Conservation (phyloP, 1,140 invertebrate genomes). For the Drosophila bocqueti region DNA sequence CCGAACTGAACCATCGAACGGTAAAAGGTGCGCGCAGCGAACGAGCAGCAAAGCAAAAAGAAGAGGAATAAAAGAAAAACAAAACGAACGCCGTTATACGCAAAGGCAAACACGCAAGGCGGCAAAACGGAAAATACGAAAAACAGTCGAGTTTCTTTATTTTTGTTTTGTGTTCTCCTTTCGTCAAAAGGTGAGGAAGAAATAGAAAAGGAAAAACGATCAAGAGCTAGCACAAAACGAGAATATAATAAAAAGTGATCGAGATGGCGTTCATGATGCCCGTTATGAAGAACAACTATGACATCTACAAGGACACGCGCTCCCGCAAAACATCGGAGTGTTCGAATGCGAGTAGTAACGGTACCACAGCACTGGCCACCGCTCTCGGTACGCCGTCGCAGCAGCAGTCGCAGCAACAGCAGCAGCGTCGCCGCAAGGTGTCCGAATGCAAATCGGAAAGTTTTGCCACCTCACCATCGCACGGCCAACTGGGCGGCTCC, state of each 20-base stretch:
- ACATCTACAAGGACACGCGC: conserved; percentile 94
- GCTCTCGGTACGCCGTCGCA: conserved; percentile 73
- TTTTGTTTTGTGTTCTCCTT: conserved; percentile 33
- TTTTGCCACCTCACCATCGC: conserved; percentile 90
- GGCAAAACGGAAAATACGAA: conserved; percentile 46
- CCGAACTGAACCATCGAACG: conserved; percentile 44
- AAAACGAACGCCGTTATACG: conserved; percentile 21
- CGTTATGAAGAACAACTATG: conserved; percentile 96
- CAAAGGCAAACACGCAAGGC: conserved; percentile 19
- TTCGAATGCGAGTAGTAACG: conserved; percentile 85
- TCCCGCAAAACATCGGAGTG: conserved; percentile 90
- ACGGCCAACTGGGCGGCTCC: conserved; percentile 88
- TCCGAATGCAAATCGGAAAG: conserved; percentile 93
- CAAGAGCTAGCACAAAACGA: background rate
- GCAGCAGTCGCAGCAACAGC: conserved; percentile 57
- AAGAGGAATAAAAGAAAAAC: conserved; percentile 16
- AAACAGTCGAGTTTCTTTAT: conserved; percentile 13
- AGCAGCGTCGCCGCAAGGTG: conserved; percentile 89
- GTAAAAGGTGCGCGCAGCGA: conserved; percentile 49
- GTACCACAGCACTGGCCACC: conserved; percentile 74
- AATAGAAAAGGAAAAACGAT: background rate
- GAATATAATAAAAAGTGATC: conserved; percentile 10
- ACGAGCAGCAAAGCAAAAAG: background rate
- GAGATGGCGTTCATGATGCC: conserved; percentile 97
- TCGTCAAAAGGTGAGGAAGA: conserved; percentile 3